Conservation (phyloP, 2,797 vertebrate species). For the Aselliscus stoliczkanus region DNA sequence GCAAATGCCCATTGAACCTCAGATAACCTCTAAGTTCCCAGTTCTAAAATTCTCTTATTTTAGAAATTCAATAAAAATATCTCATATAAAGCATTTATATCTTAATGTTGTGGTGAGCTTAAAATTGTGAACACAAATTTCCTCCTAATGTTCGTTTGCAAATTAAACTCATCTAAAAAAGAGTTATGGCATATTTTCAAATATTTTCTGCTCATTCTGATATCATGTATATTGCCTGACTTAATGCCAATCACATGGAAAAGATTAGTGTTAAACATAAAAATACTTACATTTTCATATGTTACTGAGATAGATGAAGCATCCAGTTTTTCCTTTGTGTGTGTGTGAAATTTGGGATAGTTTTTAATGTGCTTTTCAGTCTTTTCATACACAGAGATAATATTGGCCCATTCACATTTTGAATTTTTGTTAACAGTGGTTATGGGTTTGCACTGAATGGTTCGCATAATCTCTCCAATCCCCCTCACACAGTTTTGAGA, state of each 20-base stretch:
- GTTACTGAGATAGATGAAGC: slow-evolving; percentile 22
- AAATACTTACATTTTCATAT: slow-evolving; percentile 54
- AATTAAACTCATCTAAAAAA: slow-evolving; percentile 48
- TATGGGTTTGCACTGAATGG: not conserved
- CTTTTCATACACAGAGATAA: not conserved
- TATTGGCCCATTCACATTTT: not conserved
- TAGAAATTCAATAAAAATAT: not conserved
- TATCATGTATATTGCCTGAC: slow-evolving; percentile 55
- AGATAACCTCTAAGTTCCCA: not conserved
- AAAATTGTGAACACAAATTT: slow-evolving; percentile 37
- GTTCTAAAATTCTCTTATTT: slow-evolving; percentile 27
- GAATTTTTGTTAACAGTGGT: slow-evolving; percentile 2
- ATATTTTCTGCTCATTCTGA: slow-evolving; percentile 50
- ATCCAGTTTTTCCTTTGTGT: not conserved
- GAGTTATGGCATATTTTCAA: slow-evolving; percentile 31
- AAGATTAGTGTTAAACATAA: slow-evolving; percentile 58
- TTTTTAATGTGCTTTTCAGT: slow-evolving; percentile 34
- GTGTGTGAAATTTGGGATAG: not conserved
- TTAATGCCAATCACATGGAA: slow-evolving; percentile 65
- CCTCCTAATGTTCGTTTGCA: slow-evolving; percentile 30
- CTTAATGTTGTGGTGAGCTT: slow-evolving; percentile 32
- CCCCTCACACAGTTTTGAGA: slow-evolving; percentile 25
- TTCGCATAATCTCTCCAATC: not conserved
- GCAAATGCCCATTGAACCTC: not conserved
- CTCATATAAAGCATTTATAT: slow-evolving; percentile 25